Base-by-base conservation (phyloP, 92 coral and sea anemone species). In the Micromussa lordhowensis region DNA sequence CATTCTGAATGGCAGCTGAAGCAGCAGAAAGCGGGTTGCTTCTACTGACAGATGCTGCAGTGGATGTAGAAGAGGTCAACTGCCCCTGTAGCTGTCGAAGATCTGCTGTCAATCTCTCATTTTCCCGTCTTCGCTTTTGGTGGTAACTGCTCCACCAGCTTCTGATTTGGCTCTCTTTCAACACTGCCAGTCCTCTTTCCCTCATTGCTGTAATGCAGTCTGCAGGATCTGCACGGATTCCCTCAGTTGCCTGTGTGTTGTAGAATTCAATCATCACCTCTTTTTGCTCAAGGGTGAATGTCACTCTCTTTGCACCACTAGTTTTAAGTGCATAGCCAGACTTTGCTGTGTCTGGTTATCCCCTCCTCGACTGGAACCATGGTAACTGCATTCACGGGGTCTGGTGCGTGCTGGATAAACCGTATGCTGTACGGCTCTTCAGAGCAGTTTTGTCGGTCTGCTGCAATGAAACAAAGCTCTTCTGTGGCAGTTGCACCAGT, bases 141-240 rank as follows among this genome's bases (percentile, higher is more conserved):
- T 77, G 82, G n/a, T 76, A 77, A 64, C 53, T 22, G 88, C 88
- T 86, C 89, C 89, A 86, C 74, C 73, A 76, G 75, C 89, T 77
- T 38, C 21, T 53, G 30, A 86, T 86, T 29, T 86, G 89, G 49
- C 5, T 76, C 5, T 53, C 48, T 35, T 34, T 76, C 55, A 86
- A 24, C 6, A 54, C 40, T 2, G 57, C 58, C 21, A 86, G 28
- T 2, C 89, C 89, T 26, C 76, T 55, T 44, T 53, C 75, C 26
- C 18, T 38, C 89, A 86, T 86, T 26, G 8, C 77, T 30, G 10
- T 31, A 5, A 30, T 58, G 9, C 57, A 81, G 21, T 86, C 89
- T 7, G 8, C 38, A 24, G 89, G 74, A 29, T 77, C 83, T 22
- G 76, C 89, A 24, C 76, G 53, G 5, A 76, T 34, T 24, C 83